These are phyloP conservation scores for Gandaritis pyraliata DNA, from an alignment of 2,888 invertebrate genomes.

Conservation along the genomic window DNA sequence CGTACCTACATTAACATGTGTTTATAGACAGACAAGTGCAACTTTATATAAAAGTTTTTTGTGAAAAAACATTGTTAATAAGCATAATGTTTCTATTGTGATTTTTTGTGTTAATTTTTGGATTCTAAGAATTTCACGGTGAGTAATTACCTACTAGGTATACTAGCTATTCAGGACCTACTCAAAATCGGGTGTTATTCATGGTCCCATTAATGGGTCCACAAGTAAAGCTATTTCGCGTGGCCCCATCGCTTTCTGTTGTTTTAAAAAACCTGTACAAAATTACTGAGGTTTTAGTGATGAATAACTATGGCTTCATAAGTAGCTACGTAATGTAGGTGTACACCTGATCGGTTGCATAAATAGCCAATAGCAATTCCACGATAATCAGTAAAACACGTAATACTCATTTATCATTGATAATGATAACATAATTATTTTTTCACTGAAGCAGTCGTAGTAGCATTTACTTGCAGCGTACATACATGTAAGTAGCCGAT, in stretches of 20 bases:
- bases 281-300: too few relatives aligned
- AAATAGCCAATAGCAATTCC: conserved; percentile 4
- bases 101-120: background rate
- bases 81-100: background rate
- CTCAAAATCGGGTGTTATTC: too few relatives aligned
- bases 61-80: background rate
- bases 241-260: too few relatives aligned
- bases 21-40: background rate
- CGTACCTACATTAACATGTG: conserved; percentile 2
- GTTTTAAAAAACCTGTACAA: too few relatives aligned
- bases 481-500: conserved; percentile 51
- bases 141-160: too few relatives aligned
- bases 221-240: too few relatives aligned
- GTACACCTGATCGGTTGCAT: too few relatives aligned
- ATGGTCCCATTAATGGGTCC: too few relatives aligned
- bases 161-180: too few relatives aligned
- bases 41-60: background rate
- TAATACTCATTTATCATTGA: conserved; percentile 25
- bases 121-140: too few relatives aligned
- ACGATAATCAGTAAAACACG: conserved; percentile 13
- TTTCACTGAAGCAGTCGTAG: conserved; percentile 56
- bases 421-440: conserved; percentile 52
- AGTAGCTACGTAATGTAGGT: too few relatives aligned
- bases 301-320: too few relatives aligned
- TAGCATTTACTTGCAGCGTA: conserved; percentile 46